Percentiles rank a stretch among this genome's conserved stretches.
Conservation (phyloP, 92 coral and sea anemone species). For the Bergia sp. region DNA sequence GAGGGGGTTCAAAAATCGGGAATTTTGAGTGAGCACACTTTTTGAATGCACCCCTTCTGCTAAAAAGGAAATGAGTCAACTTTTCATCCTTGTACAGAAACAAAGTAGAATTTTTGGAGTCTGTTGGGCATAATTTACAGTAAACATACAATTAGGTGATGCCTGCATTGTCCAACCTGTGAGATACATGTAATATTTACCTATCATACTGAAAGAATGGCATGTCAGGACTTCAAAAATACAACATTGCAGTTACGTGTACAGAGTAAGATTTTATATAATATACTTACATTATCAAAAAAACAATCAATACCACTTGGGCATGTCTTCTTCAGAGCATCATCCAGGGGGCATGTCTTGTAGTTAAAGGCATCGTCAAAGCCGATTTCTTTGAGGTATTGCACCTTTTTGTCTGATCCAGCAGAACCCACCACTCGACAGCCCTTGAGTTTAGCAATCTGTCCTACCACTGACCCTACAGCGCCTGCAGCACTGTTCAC, state of each 20-base stretch:
- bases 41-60: too few relatives aligned
- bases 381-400: conserved; percentile 57
- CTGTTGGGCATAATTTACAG: too few relatives aligned
- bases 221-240: too few relatives aligned
- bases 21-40: too few relatives aligned
- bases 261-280: neutral
- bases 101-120: too few relatives aligned
- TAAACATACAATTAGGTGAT: too few relatives aligned
- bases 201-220: too few relatives aligned
- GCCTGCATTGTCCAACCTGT: neutral
- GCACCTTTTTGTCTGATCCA: conserved; percentile 63
- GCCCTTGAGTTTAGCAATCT: conserved; percentile 61
- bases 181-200: too few relatives aligned
- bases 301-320: conserved; percentile 64
- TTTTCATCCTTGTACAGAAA: too few relatives aligned
- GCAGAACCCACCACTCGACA: conserved; percentile 67
- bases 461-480: conserved; percentile 59
- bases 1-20: too few relatives aligned
- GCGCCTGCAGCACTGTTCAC: conserved; percentile 71
- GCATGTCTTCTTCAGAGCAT: conserved; percentile 54
- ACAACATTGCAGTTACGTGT: too few relatives aligned
- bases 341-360: conserved; percentile 59
- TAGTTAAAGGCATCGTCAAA: conserved; percentile 66
- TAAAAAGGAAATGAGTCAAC: too few relatives aligned
- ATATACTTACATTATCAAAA: conserved; percentile 60